A percentile compares a stretch with the other conserved stretches of the same genome.
Evolutionary conservation across 2,888 invertebrate species (phyloP).

Genomic region (Penaeus monodon): DNA sequence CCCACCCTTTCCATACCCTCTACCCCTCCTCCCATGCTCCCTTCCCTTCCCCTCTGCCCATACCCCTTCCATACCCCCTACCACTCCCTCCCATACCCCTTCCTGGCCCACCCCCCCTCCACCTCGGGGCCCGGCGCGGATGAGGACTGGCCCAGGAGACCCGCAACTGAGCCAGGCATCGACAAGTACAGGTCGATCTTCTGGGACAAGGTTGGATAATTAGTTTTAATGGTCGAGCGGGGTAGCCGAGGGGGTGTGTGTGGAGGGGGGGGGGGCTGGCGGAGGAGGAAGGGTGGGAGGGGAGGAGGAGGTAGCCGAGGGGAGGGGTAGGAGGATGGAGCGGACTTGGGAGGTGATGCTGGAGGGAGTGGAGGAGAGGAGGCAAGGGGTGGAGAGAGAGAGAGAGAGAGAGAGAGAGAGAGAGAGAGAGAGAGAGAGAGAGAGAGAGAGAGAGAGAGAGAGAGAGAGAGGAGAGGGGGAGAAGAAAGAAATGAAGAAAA

Average conservation of each 20-base stretch:
- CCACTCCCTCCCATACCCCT: not conserved
- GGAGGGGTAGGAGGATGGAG: not conserved
- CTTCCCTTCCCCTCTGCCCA: no score
- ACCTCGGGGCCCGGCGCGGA: not conserved
- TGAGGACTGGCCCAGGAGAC: not conserved
- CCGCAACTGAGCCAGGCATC: no score
- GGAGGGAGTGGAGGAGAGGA: not conserved
- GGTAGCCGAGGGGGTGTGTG: not conserved
- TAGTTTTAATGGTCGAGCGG: not conserved
- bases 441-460: not conserved
- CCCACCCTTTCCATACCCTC: no score
- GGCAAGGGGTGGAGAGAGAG: not conserved
- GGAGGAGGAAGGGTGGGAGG: not conserved
- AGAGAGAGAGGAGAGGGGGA: not conserved
- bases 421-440: not conserved
- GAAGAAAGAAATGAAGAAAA: not conserved
- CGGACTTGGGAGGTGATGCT: not conserved
- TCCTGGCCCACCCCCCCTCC: not conserved
- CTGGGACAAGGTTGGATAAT: not conserved
- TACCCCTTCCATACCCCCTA: no score
- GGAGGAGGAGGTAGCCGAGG: not conserved
- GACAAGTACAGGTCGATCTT: not conserved
- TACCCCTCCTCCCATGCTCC: no score
- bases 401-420: not conserved
- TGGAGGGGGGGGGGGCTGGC: not conserved